A percentile compares a stretch with the other conserved stretches of the same genome.
These are phyloP conservation scores for Perdita meconis DNA, from an alignment of 2,888 invertebrate species.

Conservation along the genomic window DNA sequence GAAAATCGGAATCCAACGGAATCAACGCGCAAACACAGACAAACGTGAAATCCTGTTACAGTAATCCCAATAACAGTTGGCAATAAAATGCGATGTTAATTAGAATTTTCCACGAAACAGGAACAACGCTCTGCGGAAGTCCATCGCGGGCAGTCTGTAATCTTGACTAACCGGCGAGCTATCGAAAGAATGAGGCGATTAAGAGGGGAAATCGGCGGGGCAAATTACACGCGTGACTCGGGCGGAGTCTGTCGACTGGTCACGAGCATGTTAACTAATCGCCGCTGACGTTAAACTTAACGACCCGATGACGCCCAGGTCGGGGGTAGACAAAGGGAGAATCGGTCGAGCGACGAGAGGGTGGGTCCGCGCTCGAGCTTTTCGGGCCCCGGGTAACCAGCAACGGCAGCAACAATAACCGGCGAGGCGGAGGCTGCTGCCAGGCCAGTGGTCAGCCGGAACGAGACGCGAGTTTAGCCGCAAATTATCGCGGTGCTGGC, in stretches of 20 bases:
- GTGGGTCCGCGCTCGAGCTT: conserved; percentile 30
- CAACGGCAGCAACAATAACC: conserved; percentile 60
- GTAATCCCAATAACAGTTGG: too few relatives aligned
- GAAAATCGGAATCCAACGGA: too few relatives aligned
- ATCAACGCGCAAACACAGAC: too few relatives aligned
- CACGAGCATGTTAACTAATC: conserved; percentile 58
- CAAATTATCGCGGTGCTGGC: conserved; percentile 78
- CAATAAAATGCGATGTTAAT: too few relatives aligned
- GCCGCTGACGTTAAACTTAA: conserved; percentile 57
- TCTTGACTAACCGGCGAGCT: neutral
- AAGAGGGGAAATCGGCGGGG: conserved; percentile 10
- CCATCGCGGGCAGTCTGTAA: too few relatives aligned
- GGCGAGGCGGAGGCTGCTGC: conserved; percentile 20
- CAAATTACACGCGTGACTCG: conserved; percentile 52
- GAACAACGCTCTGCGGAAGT: too few relatives aligned
- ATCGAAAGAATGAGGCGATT: neutral
- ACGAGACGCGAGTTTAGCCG: conserved; percentile 73
- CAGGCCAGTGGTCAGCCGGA: conserved; percentile 55
- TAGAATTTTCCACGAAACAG: too few relatives aligned
- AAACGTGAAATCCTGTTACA: too few relatives aligned
- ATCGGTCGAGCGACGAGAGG: conserved; percentile 24
- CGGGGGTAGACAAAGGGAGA: conserved; percentile 54
- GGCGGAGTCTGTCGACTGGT: conserved; percentile 45
- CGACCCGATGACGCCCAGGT: conserved; percentile 55
- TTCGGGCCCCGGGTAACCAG: conserved; percentile 42